Conservation (phyloP, 92 coral and sea anemone species). For the Pocillopora meandrina region DNA sequence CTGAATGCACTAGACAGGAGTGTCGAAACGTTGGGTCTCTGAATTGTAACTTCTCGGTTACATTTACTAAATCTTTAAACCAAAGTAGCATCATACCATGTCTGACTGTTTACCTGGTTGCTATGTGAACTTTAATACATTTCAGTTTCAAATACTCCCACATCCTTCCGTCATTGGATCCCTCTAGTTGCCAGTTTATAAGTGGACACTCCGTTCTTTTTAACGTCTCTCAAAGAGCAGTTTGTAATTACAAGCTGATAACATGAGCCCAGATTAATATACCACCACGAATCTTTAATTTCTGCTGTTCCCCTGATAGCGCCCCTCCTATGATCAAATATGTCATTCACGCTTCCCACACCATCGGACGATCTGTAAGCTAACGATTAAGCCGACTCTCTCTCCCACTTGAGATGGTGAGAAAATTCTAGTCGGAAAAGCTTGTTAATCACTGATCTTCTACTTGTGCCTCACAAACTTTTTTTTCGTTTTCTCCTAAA, state of each 20-base stretch:
- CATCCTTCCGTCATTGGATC: constrained; percentile 56
- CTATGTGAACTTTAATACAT: no score
- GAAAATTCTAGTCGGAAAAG: no score
- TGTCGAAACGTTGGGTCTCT: no score
- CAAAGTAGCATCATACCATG: no score
- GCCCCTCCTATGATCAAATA: background rate
- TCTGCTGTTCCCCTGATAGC: background rate
- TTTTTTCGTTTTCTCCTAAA: no score
- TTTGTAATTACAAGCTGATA: constrained; percentile 58
- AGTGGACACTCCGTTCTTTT: constrained; percentile 66
- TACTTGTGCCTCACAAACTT: no score
- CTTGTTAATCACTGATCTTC: no score
- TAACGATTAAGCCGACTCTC: background rate
- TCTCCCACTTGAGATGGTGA: no score
- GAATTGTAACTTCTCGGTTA: no score
- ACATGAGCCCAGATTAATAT: constrained; percentile 62
- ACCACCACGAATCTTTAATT: constrained; percentile 61
- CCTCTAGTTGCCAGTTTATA: constrained; percentile 66
- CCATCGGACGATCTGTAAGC: background rate
- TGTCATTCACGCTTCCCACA: background rate
- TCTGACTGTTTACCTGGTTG: no score
- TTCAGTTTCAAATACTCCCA: constrained; percentile 46
- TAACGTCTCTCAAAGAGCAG: constrained; percentile 73
- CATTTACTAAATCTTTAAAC: no score
- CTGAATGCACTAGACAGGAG: no score